Evolutionary conservation across 2,888 invertebrate genomes (phyloP).

Genomic region (Dexiosoma caninum): DNA sequence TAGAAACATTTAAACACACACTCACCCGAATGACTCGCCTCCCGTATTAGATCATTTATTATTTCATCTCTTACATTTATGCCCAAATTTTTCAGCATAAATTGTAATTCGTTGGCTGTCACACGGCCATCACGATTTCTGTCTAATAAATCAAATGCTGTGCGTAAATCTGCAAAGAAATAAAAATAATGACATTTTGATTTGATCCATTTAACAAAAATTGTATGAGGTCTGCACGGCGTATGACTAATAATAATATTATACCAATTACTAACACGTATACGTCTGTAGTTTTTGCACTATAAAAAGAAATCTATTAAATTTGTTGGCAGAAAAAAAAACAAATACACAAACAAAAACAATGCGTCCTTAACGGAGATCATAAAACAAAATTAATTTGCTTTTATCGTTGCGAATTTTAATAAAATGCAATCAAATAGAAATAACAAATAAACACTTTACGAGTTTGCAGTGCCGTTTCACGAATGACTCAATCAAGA

Average conservation of each 20-base stretch:
- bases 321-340: no score
- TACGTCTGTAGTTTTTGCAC: neutral
- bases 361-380: no score
- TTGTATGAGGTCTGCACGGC: neutral
- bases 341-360: no score
- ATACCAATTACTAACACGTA: neutral
- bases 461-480: no score
- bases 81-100: constrained; percentile 87
- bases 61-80: constrained; percentile 86
- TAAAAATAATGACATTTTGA: neutral
- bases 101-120: constrained; percentile 86
- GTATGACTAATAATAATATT: neutral
- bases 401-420: no score
- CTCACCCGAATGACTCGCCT: constrained; percentile 85
- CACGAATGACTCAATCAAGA: no score
- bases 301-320: neutral
- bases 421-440: no score
- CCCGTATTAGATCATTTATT: constrained; percentile 85
- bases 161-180: constrained; percentile 85
- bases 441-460: no score
- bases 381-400: no score
- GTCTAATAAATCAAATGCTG: constrained; percentile 87
- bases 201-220: neutral
- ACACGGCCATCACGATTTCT: constrained; percentile 88
- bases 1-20: no score